Percentiles rank a stretch among this genome's conserved stretches.
phyloP scores from a whole-genome alignment of 1,140 invertebrate species.

The Aphaenogaster ashmeadi region DNA sequence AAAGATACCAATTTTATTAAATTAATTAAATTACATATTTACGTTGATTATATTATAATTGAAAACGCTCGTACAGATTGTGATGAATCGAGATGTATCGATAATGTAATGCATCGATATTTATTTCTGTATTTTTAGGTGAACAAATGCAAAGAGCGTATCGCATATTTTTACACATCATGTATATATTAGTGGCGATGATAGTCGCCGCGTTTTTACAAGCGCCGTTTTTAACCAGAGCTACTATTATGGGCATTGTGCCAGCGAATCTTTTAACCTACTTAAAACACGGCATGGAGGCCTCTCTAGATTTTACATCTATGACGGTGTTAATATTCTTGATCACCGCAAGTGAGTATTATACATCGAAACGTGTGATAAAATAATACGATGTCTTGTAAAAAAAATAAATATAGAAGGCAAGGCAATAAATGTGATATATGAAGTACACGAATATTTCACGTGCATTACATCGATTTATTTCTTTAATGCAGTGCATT shows the following conservation, averaged over 20 bases:
- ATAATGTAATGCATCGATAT: neutral
- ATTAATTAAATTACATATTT: slow-evolving; percentile 35
- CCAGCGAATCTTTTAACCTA: slow-evolving; percentile 83
- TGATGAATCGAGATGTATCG: neutral
- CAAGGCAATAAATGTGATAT: neutral
- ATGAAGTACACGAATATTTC: slow-evolving; percentile 33
- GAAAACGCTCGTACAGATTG: neutral
- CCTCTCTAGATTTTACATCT: slow-evolving; percentile 83
- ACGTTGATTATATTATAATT: neutral
- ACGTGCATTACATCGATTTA: slow-evolving; percentile 41
- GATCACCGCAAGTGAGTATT: slow-evolving; percentile 83
- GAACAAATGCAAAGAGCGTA: slow-evolving; percentile 82
- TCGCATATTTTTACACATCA: slow-evolving; percentile 75
- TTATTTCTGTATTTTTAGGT: slow-evolving; percentile 74
- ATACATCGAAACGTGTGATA: neutral
- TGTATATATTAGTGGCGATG: slow-evolving; percentile 83
- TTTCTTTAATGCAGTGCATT: slow-evolving; percentile 79
- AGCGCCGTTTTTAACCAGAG: slow-evolving; percentile 81
- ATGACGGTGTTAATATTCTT: slow-evolving; percentile 82
- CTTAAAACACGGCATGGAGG: slow-evolving; percentile 83
- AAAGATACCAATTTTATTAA: slow-evolving; percentile 10
- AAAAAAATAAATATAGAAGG: slow-evolving; percentile 13
- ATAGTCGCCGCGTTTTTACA: slow-evolving; percentile 84
- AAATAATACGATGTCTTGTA: neutral
- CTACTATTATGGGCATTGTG: slow-evolving; percentile 81